These are phyloP conservation scores for Aphaenogaster floridana DNA, from an alignment of 1,140 invertebrate genomes.

Conservation along the genomic window DNA sequence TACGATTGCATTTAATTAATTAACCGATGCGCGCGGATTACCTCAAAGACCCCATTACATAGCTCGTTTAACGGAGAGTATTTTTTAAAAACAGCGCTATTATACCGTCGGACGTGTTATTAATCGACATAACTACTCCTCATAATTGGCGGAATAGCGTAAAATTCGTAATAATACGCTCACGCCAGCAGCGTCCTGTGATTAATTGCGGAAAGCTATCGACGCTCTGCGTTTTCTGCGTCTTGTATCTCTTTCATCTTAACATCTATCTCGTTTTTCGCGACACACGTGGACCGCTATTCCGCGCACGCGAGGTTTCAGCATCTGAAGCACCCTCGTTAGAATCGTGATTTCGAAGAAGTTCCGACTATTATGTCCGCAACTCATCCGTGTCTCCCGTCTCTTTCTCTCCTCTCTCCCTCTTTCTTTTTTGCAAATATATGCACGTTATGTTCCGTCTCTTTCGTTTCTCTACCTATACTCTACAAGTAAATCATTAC, in stretches of 20 bases:
- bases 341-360: conserved; percentile 42
- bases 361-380: conserved; percentile 3
- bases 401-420: not conserved
- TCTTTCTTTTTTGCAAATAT: not conserved
- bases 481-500: conserved; percentile 30
- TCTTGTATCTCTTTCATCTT: not conserved
- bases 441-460: not conserved
- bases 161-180: conserved; percentile 55
- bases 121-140: conserved; percentile 35
- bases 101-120: conserved; percentile 49
- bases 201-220: conserved; percentile 56
- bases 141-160: conserved; percentile 48
- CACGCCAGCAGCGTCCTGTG: conserved; percentile 16
- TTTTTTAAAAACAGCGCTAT: conserved; percentile 32
- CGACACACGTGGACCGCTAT: conserved; percentile 13
- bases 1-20: conserved; percentile 57
- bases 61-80: conserved; percentile 49
- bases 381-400: conserved; percentile 27
- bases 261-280: not conserved
- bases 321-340: not conserved
- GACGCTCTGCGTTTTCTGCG: not conserved
- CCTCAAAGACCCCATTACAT: conserved; percentile 47
- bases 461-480: conserved; percentile 9
- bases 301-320: not conserved
- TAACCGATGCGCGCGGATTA: conserved; percentile 46